Evolutionary conservation across 1,140 invertebrate genomes (phyloP).

Genomic region (Drosophila parvula): DNA sequence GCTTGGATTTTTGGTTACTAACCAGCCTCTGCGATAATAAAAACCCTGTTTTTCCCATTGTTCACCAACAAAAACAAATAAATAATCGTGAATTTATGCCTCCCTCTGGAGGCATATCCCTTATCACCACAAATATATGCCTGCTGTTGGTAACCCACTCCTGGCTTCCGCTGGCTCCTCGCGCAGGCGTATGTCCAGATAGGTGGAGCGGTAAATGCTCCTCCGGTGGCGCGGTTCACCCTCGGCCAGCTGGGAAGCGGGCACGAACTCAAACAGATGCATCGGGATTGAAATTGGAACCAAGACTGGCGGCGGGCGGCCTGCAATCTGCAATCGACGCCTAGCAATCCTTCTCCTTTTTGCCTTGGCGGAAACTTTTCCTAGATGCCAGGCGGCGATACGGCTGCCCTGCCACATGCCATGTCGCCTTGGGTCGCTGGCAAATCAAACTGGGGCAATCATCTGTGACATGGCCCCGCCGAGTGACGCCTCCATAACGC

Average conservation of each 20-base stretch:
- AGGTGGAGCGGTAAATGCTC: slow-evolving; percentile 73
- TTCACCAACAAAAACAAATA: too few relatives aligned
- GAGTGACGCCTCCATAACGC: slow-evolving; percentile 13
- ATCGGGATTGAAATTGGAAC: slow-evolving; percentile 30
- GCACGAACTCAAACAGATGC: slow-evolving; percentile 80
- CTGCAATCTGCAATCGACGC: slow-evolving; percentile 13
- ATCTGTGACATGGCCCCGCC: slow-evolving; percentile 36
- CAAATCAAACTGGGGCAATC: slow-evolving; percentile 70
- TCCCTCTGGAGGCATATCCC: background rate
- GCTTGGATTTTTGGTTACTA: too few relatives aligned
- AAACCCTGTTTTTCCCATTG: background rate
- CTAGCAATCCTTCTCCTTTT: slow-evolving; percentile 9
- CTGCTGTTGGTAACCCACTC: too few relatives aligned
- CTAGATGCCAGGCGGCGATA: slow-evolving; percentile 39
- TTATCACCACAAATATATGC: background rate
- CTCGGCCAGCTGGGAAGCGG: slow-evolving; percentile 64
- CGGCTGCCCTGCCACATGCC: slow-evolving; percentile 27
- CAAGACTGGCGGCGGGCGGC: slow-evolving; percentile 18
- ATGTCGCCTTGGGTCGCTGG: slow-evolving; percentile 16
- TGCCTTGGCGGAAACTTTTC: background rate
- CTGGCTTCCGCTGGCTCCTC: slow-evolving; percentile 6
- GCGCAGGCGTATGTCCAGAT: slow-evolving; percentile 70
- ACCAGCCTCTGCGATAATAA: too few relatives aligned
- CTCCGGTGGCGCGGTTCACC: slow-evolving; percentile 45
- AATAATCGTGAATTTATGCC: too few relatives aligned